phyloP scores from a whole-genome alignment of 2,113 vertebrate genomes.

The Pundamilia nyererei region DNA sequence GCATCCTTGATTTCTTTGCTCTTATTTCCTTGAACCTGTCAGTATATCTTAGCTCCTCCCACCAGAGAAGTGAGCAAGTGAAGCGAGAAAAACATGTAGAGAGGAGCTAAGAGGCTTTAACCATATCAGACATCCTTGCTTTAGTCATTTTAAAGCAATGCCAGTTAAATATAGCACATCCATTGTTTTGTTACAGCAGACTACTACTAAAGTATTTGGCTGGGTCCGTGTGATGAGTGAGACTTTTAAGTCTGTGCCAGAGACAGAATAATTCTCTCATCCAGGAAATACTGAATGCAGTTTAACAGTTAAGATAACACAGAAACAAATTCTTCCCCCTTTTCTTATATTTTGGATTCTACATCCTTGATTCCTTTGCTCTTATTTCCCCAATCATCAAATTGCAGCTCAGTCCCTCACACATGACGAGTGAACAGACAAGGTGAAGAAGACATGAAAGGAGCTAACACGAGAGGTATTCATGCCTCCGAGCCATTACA shows the following conservation, averaged over 20 bases:
- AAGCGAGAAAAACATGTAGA: accelerated
- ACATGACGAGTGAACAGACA: accelerated
- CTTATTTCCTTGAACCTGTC: not conserved
- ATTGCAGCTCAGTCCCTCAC: not conserved
- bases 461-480: no score
- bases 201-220: accelerated
- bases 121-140: not conserved
- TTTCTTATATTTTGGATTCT: accelerated
- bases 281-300: accelerated
- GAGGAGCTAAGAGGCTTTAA: not conserved
- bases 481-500: no score
- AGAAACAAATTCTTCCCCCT: accelerated
- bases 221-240: accelerated
- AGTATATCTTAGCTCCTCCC: not conserved
- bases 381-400: not conserved
- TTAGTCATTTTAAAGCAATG: not conserved
- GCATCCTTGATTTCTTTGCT: not conserved
- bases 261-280: not conserved
- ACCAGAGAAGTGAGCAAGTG: not conserved
- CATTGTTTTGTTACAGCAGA: not conserved
- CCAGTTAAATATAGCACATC: accelerated
- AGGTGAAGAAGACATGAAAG: accelerated
- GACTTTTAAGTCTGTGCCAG: not conserved
- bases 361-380: not conserved
- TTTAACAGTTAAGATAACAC: accelerated